Evolutionary conservation across 2,888 invertebrate species (phyloP).

Genomic region (Chymomyza fuscimana): DNA sequence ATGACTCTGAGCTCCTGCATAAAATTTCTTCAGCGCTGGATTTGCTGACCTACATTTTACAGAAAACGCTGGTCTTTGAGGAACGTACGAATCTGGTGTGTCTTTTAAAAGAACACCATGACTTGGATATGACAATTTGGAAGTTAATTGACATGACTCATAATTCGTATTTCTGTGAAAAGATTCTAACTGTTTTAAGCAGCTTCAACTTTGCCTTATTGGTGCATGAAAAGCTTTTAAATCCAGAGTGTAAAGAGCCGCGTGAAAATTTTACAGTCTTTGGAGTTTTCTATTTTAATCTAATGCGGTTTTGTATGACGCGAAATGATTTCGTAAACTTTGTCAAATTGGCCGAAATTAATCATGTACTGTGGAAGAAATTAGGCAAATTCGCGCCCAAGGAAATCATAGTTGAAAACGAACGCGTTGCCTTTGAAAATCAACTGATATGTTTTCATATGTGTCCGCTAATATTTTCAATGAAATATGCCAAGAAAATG

Average conservation of each 20-base stretch:
- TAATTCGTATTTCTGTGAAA: conserved; percentile 73
- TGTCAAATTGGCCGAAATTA: conserved; percentile 78
- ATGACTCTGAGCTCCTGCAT: conserved; percentile 81
- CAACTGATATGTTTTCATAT: conserved; percentile 84
- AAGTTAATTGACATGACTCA: conserved; percentile 77
- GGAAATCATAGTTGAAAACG: conserved; percentile 76
- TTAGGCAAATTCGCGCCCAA: conserved; percentile 74
- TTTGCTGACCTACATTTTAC: conserved; percentile 82
- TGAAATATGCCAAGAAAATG: conserved; percentile 67
- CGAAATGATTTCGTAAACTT: conserved; percentile 75
- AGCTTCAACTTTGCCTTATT: conserved; percentile 74
- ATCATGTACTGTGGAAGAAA: conserved; percentile 80
- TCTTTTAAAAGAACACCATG: conserved; percentile 76
- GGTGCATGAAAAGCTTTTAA: conserved; percentile 74
- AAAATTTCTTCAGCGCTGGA: conserved; percentile 82
- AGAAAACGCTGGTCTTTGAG: conserved; percentile 80
- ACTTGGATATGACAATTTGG: conserved; percentile 75
- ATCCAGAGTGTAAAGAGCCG: conserved; percentile 54
- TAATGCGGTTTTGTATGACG: conserved; percentile 77
- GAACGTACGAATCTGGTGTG: conserved; percentile 75
- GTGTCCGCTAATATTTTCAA: conserved; percentile 82
- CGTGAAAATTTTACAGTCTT: conserved; percentile 75
- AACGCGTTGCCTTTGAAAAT: conserved; percentile 81
- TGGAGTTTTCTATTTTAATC: conserved; percentile 77
- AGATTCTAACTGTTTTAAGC: conserved; percentile 68